Conservation (phyloP, 2,888 invertebrate genomes). For the Meloe dianella region DNA sequence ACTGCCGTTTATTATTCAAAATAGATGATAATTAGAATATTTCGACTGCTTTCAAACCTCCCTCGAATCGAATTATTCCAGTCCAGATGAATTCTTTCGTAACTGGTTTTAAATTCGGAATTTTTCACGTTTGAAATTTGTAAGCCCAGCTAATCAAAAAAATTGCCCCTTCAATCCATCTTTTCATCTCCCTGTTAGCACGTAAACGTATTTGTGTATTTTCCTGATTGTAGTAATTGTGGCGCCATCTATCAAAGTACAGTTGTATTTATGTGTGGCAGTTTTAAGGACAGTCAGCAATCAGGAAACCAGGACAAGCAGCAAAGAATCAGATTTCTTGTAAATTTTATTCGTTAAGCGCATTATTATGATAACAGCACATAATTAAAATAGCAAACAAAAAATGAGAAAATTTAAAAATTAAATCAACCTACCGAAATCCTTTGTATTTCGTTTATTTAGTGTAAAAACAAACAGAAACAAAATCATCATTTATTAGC, state of each 20-base stretch:
- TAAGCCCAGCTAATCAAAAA: too few relatives aligned
- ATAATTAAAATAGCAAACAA: background rate
- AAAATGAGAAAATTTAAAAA: slow-evolving; percentile 1
- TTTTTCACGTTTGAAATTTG: too few relatives aligned
- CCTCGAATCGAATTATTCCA: too few relatives aligned
- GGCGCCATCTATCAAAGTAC: background rate
- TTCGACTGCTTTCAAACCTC: too few relatives aligned
- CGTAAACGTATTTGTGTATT: too few relatives aligned
- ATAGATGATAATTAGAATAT: background rate
- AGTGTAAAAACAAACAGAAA: too few relatives aligned
- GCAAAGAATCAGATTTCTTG: slow-evolving; percentile 20
- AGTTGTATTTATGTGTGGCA: background rate
- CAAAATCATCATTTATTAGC: slow-evolving; percentile 45
- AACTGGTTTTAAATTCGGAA: too few relatives aligned
- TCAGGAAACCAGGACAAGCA: background rate
- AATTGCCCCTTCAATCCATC: too few relatives aligned
- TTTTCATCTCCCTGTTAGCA: too few relatives aligned
- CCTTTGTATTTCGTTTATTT: background rate
- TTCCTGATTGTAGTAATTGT: background rate
- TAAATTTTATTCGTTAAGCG: slow-evolving; percentile 42
- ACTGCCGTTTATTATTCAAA: background rate
- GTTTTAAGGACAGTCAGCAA: background rate
- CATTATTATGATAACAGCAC: slow-evolving; percentile 32
- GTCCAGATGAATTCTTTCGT: too few relatives aligned
- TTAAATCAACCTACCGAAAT: slow-evolving; percentile 22